These are phyloP conservation scores for Pheosia tremula DNA, from an alignment of 2,888 invertebrate genomes.

Conservation along the genomic window DNA sequence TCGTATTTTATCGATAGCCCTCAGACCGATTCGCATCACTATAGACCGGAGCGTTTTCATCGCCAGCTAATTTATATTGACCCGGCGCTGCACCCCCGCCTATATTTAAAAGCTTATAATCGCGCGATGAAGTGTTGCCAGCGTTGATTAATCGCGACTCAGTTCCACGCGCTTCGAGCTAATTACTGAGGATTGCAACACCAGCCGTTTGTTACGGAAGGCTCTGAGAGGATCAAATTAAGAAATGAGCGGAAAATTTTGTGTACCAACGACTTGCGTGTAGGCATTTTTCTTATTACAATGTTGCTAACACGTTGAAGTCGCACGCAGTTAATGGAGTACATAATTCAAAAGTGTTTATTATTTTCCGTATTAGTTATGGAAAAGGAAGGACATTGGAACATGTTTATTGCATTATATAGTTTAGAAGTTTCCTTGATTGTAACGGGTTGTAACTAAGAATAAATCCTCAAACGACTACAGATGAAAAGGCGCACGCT, in stretches of 20 bases:
- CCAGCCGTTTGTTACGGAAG: constrained; percentile 39
- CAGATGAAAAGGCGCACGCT: no score
- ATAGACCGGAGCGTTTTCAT: constrained; percentile 60
- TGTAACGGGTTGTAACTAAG: not conserved
- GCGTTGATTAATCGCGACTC: constrained; percentile 73
- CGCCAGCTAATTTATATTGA: constrained; percentile 80
- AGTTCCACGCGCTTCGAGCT: constrained; percentile 52
- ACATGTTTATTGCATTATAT: not conserved
- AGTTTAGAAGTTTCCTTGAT: not conserved
- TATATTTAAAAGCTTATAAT: constrained; percentile 82
- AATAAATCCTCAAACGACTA: not conserved
- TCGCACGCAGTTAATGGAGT: not conserved
- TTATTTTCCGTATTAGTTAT: not conserved
- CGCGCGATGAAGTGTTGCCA: constrained; percentile 78
- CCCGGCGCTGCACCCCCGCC: constrained; percentile 66
- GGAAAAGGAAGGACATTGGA: not conserved
- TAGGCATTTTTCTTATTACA: not conserved
- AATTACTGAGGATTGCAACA: constrained; percentile 45
- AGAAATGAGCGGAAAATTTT: constrained; percentile 38
- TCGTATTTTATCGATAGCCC: not conserved
- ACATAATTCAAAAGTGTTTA: not conserved
- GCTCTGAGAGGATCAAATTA: constrained; percentile 46
- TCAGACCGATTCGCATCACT: constrained; percentile 41
- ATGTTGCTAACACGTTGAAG: not conserved
- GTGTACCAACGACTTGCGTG: not conserved